phyloP scores from a whole-genome alignment of 2,888 invertebrate genomes.

The Pseudococcus jackbeardsleyi region DNA sequence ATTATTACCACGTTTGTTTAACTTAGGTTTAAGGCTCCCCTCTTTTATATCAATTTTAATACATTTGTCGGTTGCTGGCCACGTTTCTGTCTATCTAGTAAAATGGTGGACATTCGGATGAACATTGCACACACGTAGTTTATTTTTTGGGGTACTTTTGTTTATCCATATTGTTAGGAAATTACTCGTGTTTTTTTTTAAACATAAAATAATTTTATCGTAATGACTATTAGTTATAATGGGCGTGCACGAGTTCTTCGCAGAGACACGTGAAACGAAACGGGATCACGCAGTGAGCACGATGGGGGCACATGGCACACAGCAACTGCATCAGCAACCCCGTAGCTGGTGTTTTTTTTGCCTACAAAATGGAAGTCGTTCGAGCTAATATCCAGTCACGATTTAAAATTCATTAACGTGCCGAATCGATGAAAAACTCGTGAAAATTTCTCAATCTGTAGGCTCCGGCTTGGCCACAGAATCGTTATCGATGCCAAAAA shows the following conservation, averaged over 20 bases:
- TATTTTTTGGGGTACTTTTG: constrained; percentile 12
- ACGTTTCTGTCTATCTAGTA: not conserved
- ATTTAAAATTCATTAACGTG: constrained; percentile 39
- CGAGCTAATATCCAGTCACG: constrained; percentile 17
- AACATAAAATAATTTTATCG: not conserved
- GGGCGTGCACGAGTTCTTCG: not conserved
- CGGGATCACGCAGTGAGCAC: not conserved
- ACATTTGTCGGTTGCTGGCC: not conserved
- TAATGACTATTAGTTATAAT: constrained; percentile 32
- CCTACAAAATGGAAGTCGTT: not conserved
- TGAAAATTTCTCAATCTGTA: constrained; percentile 28
- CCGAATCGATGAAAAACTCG: constrained; percentile 26
- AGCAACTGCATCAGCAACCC: not conserved
- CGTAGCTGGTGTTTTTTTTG: not conserved
- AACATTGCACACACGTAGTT: not conserved
- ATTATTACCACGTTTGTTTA: constrained; percentile 42
- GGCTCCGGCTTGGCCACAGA: not conserved
- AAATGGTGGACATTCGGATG: constrained; percentile 18
- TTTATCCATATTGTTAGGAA: not conserved
- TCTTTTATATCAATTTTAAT: constrained; percentile 33
- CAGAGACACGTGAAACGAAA: not conserved
- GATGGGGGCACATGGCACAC: not conserved
- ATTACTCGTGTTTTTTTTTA: constrained; percentile 21
- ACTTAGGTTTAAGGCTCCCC: constrained; percentile 1
- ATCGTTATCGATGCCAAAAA: not conserved